These are phyloP conservation scores for Loxodonta africana DNA, from an alignment of 2,113 vertebrate species.

Conservation along the genomic window DNA sequence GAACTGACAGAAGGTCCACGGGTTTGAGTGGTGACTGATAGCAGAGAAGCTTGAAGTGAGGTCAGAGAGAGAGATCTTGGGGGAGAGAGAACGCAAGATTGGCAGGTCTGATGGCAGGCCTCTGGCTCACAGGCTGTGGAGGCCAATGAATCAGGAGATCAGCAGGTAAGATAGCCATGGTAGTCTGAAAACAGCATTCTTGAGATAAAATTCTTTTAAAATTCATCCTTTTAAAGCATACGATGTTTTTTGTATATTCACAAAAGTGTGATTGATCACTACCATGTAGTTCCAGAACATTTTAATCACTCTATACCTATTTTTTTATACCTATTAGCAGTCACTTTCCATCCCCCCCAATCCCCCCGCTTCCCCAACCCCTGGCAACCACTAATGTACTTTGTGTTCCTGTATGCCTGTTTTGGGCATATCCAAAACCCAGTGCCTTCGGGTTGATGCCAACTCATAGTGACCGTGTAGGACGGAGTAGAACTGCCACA, in stretches of 20 bases:
- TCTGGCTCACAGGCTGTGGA: no score
- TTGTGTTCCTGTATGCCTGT: neutral
- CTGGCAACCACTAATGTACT: neutral
- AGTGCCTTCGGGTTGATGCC: no score
- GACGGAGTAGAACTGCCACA: no score
- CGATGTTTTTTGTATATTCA: constrained; percentile 35
- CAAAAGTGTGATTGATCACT: neutral
- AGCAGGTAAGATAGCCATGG: neutral
- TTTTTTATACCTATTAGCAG: neutral
- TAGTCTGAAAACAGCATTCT: constrained; percentile 42
- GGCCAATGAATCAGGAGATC: no score
- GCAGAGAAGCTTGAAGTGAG: neutral
- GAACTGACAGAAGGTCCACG: neutral
- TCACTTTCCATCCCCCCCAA: neutral
- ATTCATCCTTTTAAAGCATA: neutral
- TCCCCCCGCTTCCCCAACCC: neutral
- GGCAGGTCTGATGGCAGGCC: no score
- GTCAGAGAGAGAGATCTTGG: neutral
- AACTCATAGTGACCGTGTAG: no score
- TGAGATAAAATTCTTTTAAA: constrained; percentile 28
- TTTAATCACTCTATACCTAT: constrained; percentile 13
- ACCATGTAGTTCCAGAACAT: constrained; percentile 41
- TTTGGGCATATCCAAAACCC: constrained; percentile 12
- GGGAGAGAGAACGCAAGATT: no score
- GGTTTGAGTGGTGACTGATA: neutral